Conservation (phyloP, 2,888 invertebrate genomes). For the Cataglyphis rosenhaueri region DNA sequence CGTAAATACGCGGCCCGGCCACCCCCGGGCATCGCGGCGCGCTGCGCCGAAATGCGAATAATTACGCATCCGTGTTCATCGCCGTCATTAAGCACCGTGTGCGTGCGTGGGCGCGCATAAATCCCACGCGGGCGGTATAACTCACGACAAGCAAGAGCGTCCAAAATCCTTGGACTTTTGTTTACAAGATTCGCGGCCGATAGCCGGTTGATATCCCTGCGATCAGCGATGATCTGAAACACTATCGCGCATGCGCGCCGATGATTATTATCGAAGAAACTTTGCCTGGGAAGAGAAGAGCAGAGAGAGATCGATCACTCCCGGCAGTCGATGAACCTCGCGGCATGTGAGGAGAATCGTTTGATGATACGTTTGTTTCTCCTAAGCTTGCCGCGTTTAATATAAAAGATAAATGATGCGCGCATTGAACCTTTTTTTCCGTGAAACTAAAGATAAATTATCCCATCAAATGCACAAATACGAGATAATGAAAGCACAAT, state of each 20-base stretch:
- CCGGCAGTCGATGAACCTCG: conserved; percentile 39
- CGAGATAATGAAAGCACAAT: conserved; percentile 20
- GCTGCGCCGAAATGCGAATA: conserved; percentile 78
- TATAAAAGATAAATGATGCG: conserved; percentile 39
- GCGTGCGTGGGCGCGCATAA: conserved; percentile 55
- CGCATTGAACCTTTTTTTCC: conserved; percentile 36
- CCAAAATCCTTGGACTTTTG: conserved; percentile 10
- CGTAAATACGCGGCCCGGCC: conserved; percentile 81
- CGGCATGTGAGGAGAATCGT: conserved; percentile 45
- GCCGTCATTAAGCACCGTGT: conserved; percentile 75
- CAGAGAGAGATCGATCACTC: conserved; percentile 46
- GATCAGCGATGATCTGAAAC: conserved; percentile 33
- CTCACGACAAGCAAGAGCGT: conserved; percentile 5
- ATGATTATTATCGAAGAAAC: conserved; percentile 29
- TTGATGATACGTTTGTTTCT: conserved; percentile 49
- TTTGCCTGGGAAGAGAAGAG: conserved; percentile 2
- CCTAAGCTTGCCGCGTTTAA: conserved; percentile 19
- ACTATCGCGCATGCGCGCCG: conserved; percentile 34
- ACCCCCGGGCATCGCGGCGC: conserved; percentile 71
- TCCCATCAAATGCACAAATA: neutral
- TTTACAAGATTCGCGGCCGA: conserved; percentile 49
- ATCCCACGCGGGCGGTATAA: conserved; percentile 43
- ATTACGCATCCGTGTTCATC: conserved; percentile 81
- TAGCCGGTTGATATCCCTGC: conserved; percentile 25
- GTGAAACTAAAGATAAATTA: conserved; percentile 44